Percentiles rank a stretch among this genome's conserved stretches.
Conservation (phyloP, 1,140 invertebrate species). For the Lepidostoma basale region DNA sequence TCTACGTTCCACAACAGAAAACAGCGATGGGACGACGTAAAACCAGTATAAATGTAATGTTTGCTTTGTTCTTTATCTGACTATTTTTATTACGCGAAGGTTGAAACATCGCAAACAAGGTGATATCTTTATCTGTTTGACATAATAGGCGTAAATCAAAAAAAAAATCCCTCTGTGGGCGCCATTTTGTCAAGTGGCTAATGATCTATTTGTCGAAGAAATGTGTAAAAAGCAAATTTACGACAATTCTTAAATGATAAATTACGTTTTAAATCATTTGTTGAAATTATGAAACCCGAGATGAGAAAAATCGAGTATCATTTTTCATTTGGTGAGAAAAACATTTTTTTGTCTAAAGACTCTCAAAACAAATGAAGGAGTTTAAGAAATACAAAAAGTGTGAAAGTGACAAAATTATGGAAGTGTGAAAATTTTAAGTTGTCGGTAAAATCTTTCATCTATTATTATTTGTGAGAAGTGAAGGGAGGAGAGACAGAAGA, state of each 20-base stretch:
- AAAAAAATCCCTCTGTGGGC: too few relatives aligned
- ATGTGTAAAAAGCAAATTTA: too few relatives aligned
- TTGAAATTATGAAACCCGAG: slow-evolving; percentile 10
- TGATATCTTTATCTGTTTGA: too few relatives aligned
- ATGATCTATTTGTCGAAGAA: too few relatives aligned
- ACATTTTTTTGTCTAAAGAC: not conserved
- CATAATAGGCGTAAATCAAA: too few relatives aligned
- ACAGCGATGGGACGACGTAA: too few relatives aligned
- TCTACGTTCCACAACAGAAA: too few relatives aligned
- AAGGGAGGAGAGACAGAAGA: not conserved
- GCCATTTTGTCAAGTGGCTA: too few relatives aligned
- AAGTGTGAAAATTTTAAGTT: slow-evolving; percentile 9
- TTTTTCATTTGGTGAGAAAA: slow-evolving; percentile 1
- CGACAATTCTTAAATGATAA: not conserved
- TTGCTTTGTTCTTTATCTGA: too few relatives aligned
- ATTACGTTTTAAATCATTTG: slow-evolving; percentile 1
- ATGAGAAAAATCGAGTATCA: not conserved
- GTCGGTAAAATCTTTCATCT: not conserved
- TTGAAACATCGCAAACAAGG: too few relatives aligned
- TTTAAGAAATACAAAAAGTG: not conserved
- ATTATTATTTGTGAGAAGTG: not conserved
- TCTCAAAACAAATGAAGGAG: not conserved
- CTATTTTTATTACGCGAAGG: too few relatives aligned
- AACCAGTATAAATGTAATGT: too few relatives aligned
- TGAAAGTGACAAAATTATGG: slow-evolving; percentile 3